A percentile compares a stretch with the other conserved stretches of the same genome.
Conservation (phyloP, 2,888 invertebrate species). For the Calliopum simillimum region DNA sequence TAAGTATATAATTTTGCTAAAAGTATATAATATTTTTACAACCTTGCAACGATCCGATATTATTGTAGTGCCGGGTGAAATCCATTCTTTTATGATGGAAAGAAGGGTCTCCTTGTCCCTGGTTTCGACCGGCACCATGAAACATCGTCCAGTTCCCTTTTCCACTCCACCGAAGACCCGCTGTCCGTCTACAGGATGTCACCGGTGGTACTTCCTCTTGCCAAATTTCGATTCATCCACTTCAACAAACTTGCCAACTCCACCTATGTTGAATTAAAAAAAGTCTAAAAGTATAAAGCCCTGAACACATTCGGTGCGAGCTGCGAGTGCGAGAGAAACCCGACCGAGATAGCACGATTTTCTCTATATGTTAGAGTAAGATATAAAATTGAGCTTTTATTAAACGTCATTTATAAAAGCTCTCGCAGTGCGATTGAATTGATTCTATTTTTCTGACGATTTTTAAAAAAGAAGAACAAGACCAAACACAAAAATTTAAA, state of each 20-base stretch:
- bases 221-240: constrained; percentile 18
- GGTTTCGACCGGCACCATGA: background rate
- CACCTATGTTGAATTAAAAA: background rate
- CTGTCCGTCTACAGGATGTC: background rate
- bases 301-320: no score
- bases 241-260: constrained; percentile 4
- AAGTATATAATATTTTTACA: background rate
- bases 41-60: constrained; percentile 10
- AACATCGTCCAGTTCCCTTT: background rate
- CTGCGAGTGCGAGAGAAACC: no score
- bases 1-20: no score
- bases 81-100: background rate
- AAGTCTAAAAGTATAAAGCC: no score
- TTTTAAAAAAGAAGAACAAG: no score
- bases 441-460: no score
- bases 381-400: no score
- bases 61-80: background rate
- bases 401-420: no score
- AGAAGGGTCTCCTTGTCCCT: background rate
- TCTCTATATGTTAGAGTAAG: no score
- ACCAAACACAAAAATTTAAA: no score
- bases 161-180: constrained; percentile 20
- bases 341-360: no score
- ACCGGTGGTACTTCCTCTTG: background rate
- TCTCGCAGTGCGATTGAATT: no score